Conservation (phyloP, 2,888 invertebrate genomes). For the Andrena marginata region DNA sequence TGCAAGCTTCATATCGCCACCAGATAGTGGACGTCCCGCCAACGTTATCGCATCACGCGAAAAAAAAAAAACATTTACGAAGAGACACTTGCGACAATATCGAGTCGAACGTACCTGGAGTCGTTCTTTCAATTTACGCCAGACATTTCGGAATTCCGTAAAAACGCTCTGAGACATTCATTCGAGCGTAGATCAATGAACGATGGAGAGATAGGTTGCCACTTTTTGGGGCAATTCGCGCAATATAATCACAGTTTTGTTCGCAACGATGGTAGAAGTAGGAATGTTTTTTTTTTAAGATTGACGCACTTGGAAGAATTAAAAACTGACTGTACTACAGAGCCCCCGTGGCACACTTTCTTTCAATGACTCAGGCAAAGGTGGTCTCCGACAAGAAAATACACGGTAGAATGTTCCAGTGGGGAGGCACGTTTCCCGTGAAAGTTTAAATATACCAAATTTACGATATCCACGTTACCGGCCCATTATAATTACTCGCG, state of each 20-base stretch:
- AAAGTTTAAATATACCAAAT: neutral
- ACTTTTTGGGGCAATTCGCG: too few relatives aligned
- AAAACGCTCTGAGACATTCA: neutral
- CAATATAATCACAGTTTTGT: too few relatives aligned
- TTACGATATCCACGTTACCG: neutral
- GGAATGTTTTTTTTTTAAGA: neutral
- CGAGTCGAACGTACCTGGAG: neutral
- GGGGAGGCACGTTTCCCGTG: neutral
- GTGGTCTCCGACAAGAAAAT: neutral
- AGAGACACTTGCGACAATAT: neutral
- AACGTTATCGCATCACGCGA: conserved; percentile 32
- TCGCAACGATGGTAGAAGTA: neutral
- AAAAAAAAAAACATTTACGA: neutral
- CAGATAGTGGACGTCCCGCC: conserved; percentile 24
- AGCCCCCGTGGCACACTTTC: neutral
- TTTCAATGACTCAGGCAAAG: neutral
- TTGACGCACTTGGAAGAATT: neutral
- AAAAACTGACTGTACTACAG: neutral
- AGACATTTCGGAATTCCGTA: neutral
- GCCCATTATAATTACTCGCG: conserved; percentile 5
- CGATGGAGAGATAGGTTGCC: too few relatives aligned
- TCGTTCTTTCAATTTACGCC: neutral
- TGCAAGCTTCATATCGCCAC: conserved; percentile 31
- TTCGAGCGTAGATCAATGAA: neutral
- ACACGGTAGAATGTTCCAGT: neutral